Evolutionary conservation across 2,888 invertebrate species (phyloP).

Genomic region (Carabus problematicus): DNA sequence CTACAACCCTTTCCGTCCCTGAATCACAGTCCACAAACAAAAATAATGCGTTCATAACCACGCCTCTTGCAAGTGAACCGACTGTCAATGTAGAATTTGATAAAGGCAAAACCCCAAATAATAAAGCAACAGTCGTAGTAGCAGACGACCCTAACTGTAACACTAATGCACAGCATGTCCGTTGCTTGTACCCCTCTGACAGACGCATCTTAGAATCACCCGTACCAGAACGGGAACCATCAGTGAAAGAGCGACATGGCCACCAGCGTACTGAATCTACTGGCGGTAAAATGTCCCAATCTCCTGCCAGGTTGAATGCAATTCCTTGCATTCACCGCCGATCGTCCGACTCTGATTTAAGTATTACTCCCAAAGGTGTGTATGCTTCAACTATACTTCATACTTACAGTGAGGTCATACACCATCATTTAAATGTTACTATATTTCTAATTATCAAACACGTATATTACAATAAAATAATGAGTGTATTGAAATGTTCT

Average conservation of each 20-base stretch:
- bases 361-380: slow-evolving; percentile 91
- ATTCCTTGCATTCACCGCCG: slow-evolving; percentile 71
- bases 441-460: too few species aligned
- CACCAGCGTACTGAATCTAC: slow-evolving; percentile 66
- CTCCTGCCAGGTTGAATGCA: slow-evolving; percentile 62
- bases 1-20: slow-evolving; percentile 44
- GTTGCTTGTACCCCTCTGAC: slow-evolving; percentile 54
- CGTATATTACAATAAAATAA: too few species aligned
- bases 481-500: too few species aligned
- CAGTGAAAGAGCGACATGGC: slow-evolving; percentile 58
- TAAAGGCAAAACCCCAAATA: slow-evolving; percentile 50
- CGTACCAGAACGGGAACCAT: slow-evolving; percentile 47
- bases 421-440: too few species aligned
- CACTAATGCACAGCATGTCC: slow-evolving; percentile 51
- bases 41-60: slow-evolving; percentile 41
- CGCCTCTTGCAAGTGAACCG: slow-evolving; percentile 47
- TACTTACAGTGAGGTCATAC: neutral
- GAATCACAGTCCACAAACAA: slow-evolving; percentile 44
- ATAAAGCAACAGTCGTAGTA: slow-evolving; percentile 43
- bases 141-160: slow-evolving; percentile 36
- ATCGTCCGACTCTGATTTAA: slow-evolving; percentile 93
- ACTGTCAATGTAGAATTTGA: slow-evolving; percentile 55
- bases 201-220: slow-evolving; percentile 50
- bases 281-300: slow-evolving; percentile 64
- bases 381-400: slow-evolving; percentile 5